Evolutionary conservation across 2,113 vertebrate species (phyloP), one percentile per base, ranked within the genome.

Genomic region (Phrynosoma blainvillii): DNA sequence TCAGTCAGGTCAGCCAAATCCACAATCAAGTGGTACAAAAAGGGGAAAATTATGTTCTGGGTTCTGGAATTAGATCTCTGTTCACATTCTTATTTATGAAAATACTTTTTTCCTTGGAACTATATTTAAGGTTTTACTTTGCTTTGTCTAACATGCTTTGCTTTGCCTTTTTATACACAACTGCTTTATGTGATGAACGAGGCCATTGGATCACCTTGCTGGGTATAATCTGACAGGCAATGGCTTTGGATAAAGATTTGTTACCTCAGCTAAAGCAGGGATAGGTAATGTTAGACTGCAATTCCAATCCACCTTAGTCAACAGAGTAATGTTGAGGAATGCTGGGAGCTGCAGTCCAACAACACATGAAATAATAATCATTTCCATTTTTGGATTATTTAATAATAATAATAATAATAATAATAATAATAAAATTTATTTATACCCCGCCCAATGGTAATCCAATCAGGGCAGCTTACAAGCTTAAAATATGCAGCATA

Each of bases 1-100:
- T 92, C 88, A 94, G 85, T 91, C 78, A 91, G 88, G 89, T 92
- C 93, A 93, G 92, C 91, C 95, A 95, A 94, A 95, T 88, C 68
- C 84, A 94, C 87, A 75, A 93, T 93, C 88, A n/a, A 90, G 93
- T 90, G 87, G 73, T 88, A 65, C 36, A 32, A 66, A 82, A 73
- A 90, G 56, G 75, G 59, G 84, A 11, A 56, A 81, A 84, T 90
- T 90, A 73, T 93, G 87, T 92, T 70, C 47, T 77, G 75, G 21
- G 85, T 47, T 91, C 89, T 94, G 91, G 79, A 93, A 93, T 92
- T 92, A 92, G 85, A 84, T 88, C 32, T 87, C 91, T 92, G 91
- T 93, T 95, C 90, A 86, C 90, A 92, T 93, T 92, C 90, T 87
- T 91, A 89, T 89, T 90, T 91, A 90, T 91, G 89, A 94, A 93